Conservation (phyloP, 2,797 vertebrate species). For the Enteromius treurensis region DNA sequence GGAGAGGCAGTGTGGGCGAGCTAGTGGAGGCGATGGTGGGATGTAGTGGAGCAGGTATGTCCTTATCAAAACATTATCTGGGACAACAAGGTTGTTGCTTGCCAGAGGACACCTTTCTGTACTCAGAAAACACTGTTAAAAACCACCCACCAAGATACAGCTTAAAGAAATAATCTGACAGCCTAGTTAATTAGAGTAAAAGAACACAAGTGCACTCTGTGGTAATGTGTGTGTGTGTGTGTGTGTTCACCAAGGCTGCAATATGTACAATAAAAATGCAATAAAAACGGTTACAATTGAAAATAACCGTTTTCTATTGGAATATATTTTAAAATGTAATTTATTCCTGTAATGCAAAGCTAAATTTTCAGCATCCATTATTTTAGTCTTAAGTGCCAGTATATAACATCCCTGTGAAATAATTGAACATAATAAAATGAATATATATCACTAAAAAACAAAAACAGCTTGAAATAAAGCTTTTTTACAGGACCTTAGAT, state of each 20-base stretch:
- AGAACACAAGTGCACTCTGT: neutral
- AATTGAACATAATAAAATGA: too few species aligned
- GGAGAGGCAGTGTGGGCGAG: constrained; percentile 33
- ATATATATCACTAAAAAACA: too few species aligned
- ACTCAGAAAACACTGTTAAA: constrained; percentile 23
- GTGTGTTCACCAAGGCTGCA: neutral
- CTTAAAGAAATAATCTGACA: constrained; percentile 33
- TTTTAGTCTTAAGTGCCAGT: neutral
- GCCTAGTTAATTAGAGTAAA: neutral
- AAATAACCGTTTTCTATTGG: neutral
- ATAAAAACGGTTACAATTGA: neutral
- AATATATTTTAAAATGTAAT: too few species aligned
- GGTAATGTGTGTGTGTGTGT: neutral
- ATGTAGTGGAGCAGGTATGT: constrained; percentile 37
- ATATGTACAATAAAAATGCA: neutral
- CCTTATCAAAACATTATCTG: constrained; percentile 56
- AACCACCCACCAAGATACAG: constrained; percentile 34
- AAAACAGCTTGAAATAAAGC: too few species aligned
- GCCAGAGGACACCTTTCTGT: constrained; percentile 44
- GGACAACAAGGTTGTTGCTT: constrained; percentile 52
- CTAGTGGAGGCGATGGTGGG: constrained; percentile 28
- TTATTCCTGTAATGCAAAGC: too few species aligned
- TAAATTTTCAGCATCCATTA: neutral
- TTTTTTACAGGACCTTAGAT: neutral
- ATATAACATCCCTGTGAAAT: too few species aligned